Conservation (phyloP, 2,797 vertebrate genomes). For the Hylomyscus alleni region DNA sequence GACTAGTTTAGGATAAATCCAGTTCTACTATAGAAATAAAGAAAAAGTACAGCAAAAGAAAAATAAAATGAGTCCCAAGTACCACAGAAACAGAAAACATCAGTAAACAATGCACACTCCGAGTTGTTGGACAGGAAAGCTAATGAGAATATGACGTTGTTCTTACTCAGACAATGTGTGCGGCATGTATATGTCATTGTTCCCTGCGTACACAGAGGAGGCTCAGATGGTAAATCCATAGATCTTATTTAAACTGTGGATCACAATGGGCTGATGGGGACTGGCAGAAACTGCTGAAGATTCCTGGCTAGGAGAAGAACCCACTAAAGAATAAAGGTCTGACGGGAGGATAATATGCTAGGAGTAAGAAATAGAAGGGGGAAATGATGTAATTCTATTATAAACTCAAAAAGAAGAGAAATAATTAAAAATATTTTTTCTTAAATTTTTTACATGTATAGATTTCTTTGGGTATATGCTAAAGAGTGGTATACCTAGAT, state of each 20-base stretch:
- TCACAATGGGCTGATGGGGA: constrained; percentile 94
- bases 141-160: rapidly evolving
- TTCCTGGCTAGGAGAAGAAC: constrained; percentile 97
- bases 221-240: constrained; percentile 97
- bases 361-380: not conserved
- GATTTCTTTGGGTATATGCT: not conserved
- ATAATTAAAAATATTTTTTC: not conserved
- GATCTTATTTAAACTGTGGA: constrained; percentile 98
- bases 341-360: constrained; percentile 82
- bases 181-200: constrained; percentile 96
- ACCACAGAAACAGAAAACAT: not conserved
- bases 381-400: not conserved
- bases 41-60: not conserved
- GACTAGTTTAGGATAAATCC: constrained; percentile 17
- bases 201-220: constrained; percentile 96
- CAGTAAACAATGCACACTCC: not conserved
- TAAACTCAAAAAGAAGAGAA: not conserved
- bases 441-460: not conserved
- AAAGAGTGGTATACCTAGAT: not conserved
- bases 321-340: constrained; percentile 95
- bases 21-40: not conserved
- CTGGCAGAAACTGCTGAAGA: constrained; percentile 91
- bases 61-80: not conserved
- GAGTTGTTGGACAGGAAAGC: not conserved
- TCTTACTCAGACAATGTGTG: constrained; percentile 98